Conservation (phyloP, 2,113 vertebrate species). For the Hippocampus comes region DNA sequence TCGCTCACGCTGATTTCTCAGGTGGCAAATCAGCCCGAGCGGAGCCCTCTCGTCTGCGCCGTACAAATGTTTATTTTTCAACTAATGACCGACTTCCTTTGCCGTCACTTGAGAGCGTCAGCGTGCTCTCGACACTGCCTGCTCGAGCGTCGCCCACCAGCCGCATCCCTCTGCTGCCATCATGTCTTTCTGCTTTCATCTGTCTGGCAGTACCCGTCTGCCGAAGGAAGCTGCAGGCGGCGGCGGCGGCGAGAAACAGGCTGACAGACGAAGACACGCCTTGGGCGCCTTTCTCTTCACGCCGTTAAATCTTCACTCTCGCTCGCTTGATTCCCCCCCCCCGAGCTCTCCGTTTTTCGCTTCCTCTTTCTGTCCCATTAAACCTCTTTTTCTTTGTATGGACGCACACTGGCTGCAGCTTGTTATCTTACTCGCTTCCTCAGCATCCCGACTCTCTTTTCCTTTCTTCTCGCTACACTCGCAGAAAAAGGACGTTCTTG, state of each 20-base stretch:
- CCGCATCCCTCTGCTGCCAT: constrained; percentile 11
- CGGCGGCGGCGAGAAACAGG: constrained; percentile 2
- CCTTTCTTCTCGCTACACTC: background rate
- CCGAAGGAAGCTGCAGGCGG: constrained; percentile 10
- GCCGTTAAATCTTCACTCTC: constrained; percentile 31
- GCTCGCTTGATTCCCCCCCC: constrained; percentile 12
- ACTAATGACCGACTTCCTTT: background rate
- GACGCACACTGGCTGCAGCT: constrained; percentile 15
- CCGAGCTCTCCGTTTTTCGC: constrained; percentile 6
- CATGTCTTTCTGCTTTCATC: constrained; percentile 24
- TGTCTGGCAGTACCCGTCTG: constrained; percentile 21
- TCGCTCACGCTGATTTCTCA: background rate
- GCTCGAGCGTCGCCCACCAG: background rate
- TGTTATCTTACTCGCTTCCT: constrained; percentile 24
- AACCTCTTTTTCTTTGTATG: constrained; percentile 13
- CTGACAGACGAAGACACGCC: constrained; percentile 18
- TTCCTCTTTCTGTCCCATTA: constrained; percentile 34
- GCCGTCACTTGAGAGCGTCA: background rate
- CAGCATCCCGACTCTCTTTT: background rate
- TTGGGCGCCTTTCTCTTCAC: constrained; percentile 18
- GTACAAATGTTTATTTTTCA: background rate
- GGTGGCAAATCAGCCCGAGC: background rate
- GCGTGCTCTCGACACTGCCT: constrained; percentile 15
- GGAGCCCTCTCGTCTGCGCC: background rate
- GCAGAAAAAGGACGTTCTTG: background rate